Conservation (phyloP, 2,113 vertebrate genomes). For the Puffinus mauretanicus region DNA sequence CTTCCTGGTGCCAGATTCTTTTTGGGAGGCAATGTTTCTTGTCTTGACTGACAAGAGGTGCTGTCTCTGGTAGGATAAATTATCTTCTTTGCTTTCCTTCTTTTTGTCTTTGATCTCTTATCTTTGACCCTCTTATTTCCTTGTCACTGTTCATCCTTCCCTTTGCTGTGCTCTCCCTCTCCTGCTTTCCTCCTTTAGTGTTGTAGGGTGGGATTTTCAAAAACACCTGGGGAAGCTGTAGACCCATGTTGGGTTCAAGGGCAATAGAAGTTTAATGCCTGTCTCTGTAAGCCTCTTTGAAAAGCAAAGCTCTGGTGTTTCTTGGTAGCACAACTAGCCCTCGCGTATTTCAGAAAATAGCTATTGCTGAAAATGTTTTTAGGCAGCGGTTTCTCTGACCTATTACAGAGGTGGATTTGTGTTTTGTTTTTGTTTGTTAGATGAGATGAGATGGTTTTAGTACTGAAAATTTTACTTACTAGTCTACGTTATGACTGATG, state of each 20-base stretch:
- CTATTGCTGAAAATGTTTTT: not conserved
- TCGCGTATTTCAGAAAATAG: fast-evolving
- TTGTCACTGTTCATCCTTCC: not conserved
- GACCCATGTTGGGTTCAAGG: not conserved
- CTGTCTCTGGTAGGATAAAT: conserved; percentile 64
- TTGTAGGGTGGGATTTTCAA: not conserved
- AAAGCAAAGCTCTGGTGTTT: not conserved
- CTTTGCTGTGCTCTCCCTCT: not conserved
- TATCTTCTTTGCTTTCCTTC: conserved; percentile 21
- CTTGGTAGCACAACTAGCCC: not conserved
- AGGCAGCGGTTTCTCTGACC: not conserved
- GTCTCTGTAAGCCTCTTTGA: not conserved
- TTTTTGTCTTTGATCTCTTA: conserved; percentile 14
- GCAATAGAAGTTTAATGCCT: not conserved
- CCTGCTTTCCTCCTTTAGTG: not conserved
- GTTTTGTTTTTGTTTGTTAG: not conserved
- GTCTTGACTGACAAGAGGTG: conserved; percentile 68
- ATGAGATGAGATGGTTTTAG: not conserved
- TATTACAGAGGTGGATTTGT: not conserved
- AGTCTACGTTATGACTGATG: not conserved
- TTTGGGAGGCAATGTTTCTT: conserved; percentile 66
- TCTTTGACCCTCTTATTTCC: not conserved
- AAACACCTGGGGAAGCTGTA: not conserved
- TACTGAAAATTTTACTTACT: not conserved
- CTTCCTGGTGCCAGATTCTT: conserved; percentile 55